Conservation (phyloP, 2,113 vertebrate genomes). For the Neogale vison region DNA sequence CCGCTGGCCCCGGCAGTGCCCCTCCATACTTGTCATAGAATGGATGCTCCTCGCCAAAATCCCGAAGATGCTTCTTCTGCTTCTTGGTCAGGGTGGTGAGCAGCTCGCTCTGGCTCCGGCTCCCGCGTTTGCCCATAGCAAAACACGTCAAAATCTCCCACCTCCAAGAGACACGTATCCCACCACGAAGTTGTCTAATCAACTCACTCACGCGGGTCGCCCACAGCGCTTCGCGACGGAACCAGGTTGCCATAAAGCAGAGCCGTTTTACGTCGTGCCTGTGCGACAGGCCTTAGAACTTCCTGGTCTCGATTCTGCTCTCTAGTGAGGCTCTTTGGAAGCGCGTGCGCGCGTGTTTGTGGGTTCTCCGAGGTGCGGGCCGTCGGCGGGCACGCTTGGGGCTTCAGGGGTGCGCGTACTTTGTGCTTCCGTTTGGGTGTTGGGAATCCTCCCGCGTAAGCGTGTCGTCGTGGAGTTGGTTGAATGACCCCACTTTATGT, state of each 20-base stretch:
- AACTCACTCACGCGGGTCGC: neutral
- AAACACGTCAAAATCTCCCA: accelerated
- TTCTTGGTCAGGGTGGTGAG: slow-evolving; percentile 89
- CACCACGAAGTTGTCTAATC: accelerated
- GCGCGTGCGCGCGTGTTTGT: accelerated
- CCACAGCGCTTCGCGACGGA: neutral
- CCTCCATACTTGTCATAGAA: slow-evolving; percentile 89
- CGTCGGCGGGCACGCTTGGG: accelerated
- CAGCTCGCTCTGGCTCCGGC: slow-evolving; percentile 77
- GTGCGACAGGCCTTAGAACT: neutral
- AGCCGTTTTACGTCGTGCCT: neutral
- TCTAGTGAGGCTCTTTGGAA: neutral
- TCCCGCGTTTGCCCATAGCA: slow-evolving; percentile 88
- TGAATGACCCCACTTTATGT: neutral
- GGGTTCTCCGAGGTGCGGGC: no score
- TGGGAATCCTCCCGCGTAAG: neutral
- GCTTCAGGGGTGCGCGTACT: accelerated
- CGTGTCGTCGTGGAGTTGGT: neutral
- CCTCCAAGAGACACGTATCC: accelerated
- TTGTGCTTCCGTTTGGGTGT: neutral
- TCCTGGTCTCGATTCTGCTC: neutral
- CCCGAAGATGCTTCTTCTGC: slow-evolving; percentile 93
- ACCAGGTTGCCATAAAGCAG: neutral
- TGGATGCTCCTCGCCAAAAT: slow-evolving; percentile 96
- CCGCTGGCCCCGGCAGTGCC: neutral